Conservation (phyloP, 2,888 invertebrate genomes). For the Dolomedes plantarius region DNA sequence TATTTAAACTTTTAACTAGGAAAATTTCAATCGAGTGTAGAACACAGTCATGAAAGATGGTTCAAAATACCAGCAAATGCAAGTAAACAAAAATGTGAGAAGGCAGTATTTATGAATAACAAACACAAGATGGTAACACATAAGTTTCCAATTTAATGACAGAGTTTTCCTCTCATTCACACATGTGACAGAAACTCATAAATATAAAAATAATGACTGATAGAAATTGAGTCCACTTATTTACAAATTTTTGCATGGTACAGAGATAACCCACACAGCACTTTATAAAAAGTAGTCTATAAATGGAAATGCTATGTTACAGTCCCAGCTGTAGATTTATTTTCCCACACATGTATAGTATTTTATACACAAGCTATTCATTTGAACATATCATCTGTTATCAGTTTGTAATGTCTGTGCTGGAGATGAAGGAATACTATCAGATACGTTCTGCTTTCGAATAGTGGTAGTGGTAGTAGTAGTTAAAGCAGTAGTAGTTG, state of each 20-base stretch:
- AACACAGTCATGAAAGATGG: too few relatives aligned
- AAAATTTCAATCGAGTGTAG: too few relatives aligned
- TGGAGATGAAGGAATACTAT: neutral
- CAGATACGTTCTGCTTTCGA: neutral
- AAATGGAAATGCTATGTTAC: neutral
- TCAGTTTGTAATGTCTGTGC: neutral
- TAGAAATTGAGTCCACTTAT: neutral
- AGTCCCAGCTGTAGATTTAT: neutral
- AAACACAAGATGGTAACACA: too few relatives aligned
- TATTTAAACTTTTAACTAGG: too few relatives aligned
- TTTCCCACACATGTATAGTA: neutral
- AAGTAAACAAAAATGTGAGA: too few relatives aligned
- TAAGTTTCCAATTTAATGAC: too few relatives aligned
- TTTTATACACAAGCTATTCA: neutral
- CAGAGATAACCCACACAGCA: neutral
- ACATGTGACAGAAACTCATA: neutral
- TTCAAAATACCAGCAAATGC: too few relatives aligned
- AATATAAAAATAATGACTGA: constrained; percentile 3
- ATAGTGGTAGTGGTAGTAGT: neutral
- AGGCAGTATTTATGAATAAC: too few relatives aligned
- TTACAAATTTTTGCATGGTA: neutral
- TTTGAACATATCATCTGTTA: neutral
- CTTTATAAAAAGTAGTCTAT: neutral
- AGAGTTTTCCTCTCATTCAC: too few relatives aligned
- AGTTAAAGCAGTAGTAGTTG: too few relatives aligned